These are phyloP conservation scores for Scotopteryx bipunctaria DNA, from an alignment of 2,888 invertebrate species.

Conservation along the genomic window DNA sequence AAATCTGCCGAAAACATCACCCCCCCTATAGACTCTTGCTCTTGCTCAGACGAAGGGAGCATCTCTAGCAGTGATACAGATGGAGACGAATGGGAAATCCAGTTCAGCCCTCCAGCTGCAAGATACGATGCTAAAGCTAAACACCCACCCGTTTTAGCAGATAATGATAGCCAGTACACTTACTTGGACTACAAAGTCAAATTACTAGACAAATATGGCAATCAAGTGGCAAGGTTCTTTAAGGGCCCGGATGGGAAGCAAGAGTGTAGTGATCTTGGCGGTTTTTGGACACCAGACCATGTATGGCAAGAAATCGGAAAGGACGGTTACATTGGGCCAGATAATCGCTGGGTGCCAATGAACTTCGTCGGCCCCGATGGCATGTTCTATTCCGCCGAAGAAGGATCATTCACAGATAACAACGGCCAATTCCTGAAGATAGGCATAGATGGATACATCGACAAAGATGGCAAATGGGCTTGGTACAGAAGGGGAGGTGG, in stretches of 20 bases:
- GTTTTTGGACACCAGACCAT: slow-evolving; percentile 67
- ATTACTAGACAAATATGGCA: slow-evolving; percentile 68
- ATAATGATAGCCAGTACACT: slow-evolving; percentile 63
- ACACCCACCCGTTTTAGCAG: slow-evolving; percentile 52
- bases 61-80: slow-evolving; percentile 71
- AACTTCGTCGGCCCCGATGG: slow-evolving; percentile 74
- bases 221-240: slow-evolving; percentile 68
- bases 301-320: slow-evolving; percentile 73
- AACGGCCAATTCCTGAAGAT: slow-evolving; percentile 56
- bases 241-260: slow-evolving; percentile 73
- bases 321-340: slow-evolving; percentile 74
- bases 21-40: slow-evolving; percentile 70
- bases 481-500: slow-evolving; percentile 56
- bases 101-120: slow-evolving; percentile 72
- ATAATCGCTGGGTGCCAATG: slow-evolving; percentile 72
- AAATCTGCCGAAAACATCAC: slow-evolving; percentile 40
- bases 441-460: slow-evolving; percentile 73
- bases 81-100: slow-evolving; percentile 73
- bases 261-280: slow-evolving; percentile 74
- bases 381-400: slow-evolving; percentile 67
- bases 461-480: slow-evolving; percentile 70
- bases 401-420: slow-evolving; percentile 64
- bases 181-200: slow-evolving; percentile 76
- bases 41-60: slow-evolving; percentile 67
- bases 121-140: slow-evolving; percentile 68